A percentile compares a stretch with the other conserved stretches of the same genome.
phyloP scores from a whole-genome alignment of 2,113 vertebrate species.

The Lepisosteus osseus region DNA sequence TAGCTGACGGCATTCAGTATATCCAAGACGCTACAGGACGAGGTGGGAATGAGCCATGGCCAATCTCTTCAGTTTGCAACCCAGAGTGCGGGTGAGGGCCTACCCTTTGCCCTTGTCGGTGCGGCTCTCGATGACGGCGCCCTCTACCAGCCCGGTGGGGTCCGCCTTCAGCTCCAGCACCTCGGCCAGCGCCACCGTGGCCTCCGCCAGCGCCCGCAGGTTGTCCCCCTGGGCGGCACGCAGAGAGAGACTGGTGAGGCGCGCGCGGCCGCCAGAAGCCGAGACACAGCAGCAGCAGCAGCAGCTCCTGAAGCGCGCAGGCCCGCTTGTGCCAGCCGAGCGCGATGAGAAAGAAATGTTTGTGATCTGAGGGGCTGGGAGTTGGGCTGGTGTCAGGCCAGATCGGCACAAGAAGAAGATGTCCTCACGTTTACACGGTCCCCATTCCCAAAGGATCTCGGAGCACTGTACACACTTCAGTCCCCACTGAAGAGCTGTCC shows the following conservation, averaged over 20 bases:
- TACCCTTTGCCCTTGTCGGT: conserved; percentile 85
- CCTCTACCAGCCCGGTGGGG: conserved; percentile 74
- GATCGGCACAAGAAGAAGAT: neutral
- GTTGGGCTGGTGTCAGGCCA: neutral
- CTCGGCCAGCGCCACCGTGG: conserved; percentile 82
- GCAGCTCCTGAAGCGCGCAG: no score
- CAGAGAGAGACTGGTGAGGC: conserved; percentile 8
- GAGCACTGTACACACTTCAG: no score
- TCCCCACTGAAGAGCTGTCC: no score
- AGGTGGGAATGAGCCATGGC: no score
- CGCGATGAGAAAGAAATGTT: neutral
- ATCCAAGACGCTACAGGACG: no score
- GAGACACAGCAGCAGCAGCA: no score
- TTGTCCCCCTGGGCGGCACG: conserved; percentile 75
- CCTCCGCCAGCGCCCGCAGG: conserved; percentile 81
- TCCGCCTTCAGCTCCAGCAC: conserved; percentile 89
- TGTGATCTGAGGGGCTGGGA: neutral
- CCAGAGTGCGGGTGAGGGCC: conserved; percentile 15
- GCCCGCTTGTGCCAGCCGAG: no score
- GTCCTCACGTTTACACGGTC: no score
- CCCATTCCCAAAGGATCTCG: no score
- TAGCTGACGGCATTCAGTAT: no score
- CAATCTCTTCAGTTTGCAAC: no score
- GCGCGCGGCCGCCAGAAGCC: no score
- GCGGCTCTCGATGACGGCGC: conserved; percentile 84